These are phyloP conservation scores for Rotaria sp. DNA, from an alignment of 2,888 invertebrate genomes.

Conservation along the genomic window DNA sequence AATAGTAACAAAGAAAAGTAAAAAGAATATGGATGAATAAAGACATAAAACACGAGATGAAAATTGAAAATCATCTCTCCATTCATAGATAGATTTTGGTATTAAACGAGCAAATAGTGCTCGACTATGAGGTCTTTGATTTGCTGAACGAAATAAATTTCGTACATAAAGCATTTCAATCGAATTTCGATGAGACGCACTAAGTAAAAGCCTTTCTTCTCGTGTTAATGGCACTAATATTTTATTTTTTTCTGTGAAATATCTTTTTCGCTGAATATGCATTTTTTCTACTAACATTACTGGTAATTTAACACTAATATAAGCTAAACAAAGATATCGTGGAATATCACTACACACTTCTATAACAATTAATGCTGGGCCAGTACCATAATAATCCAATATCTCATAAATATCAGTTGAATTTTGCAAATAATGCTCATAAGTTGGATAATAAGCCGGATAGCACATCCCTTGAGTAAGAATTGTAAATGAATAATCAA, in stretches of 20 bases:
- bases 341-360: background rate
- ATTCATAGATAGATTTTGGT: background rate
- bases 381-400: background rate
- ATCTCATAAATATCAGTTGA: too few species aligned
- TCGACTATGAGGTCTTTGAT: constrained; percentile 25
- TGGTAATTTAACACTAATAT: background rate
- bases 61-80: background rate
- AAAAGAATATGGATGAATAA: background rate
- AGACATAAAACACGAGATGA: background rate
- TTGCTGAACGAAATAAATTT: constrained; percentile 46
- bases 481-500: background rate
- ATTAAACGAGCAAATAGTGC: background rate
- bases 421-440: background rate
- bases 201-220: background rate
- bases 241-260: too few species aligned
- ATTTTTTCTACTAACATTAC: background rate
- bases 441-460: background rate
- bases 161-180: background rate
- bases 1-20: background rate
- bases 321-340: background rate
- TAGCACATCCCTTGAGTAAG: background rate
- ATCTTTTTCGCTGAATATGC: background rate
- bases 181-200: background rate
- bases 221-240: background rate
- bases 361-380: background rate